These are phyloP conservation scores for Mastomys coucha DNA, from an alignment of 2,113 vertebrate genomes.

Conservation along the genomic window DNA sequence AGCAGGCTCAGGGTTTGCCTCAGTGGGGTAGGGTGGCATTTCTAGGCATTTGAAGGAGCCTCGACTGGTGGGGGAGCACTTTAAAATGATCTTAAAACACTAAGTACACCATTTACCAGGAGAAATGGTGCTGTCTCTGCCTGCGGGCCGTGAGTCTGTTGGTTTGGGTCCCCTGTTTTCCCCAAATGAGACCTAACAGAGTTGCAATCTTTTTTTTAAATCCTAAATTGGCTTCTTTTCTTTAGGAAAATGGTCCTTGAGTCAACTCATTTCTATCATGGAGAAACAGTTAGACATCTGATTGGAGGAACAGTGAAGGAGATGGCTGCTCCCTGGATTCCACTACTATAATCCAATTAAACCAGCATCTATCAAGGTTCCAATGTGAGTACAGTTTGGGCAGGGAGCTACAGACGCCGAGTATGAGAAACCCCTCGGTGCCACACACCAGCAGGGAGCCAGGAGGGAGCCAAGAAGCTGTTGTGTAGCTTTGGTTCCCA, in stretches of 20 bases:
- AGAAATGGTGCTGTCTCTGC: not conserved
- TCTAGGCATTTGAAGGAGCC: not conserved
- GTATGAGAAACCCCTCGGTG: too few relatives aligned
- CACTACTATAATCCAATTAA: constrained; percentile 29
- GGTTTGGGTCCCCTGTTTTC: not conserved
- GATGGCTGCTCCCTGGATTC: not conserved
- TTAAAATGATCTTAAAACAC: not conserved
- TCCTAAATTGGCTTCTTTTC: constrained; percentile 69
- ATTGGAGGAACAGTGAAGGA: constrained; percentile 36
- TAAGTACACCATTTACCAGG: constrained; percentile 53
- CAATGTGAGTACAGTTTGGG: not conserved
- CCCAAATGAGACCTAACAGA: constrained; percentile 57
- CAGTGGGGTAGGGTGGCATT: accelerated
- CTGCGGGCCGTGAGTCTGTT: not conserved
- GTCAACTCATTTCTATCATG: constrained; percentile 53
- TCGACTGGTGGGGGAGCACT: constrained; percentile 33
- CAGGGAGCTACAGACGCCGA: not conserved
- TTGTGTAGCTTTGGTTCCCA: not conserved
- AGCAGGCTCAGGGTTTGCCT: not conserved
- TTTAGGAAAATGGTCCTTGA: constrained; percentile 58
- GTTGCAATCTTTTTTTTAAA: constrained; percentile 61
- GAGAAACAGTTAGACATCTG: constrained; percentile 55
- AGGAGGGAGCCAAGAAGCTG: not conserved
- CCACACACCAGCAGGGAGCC: not conserved
- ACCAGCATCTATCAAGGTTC: not conserved